A percentile compares a stretch with the other conserved stretches of the same genome.
These are phyloP conservation scores for Pteronura brasiliensis DNA, from an alignment of 2,113 vertebrate species.

Conservation along the genomic window DNA sequence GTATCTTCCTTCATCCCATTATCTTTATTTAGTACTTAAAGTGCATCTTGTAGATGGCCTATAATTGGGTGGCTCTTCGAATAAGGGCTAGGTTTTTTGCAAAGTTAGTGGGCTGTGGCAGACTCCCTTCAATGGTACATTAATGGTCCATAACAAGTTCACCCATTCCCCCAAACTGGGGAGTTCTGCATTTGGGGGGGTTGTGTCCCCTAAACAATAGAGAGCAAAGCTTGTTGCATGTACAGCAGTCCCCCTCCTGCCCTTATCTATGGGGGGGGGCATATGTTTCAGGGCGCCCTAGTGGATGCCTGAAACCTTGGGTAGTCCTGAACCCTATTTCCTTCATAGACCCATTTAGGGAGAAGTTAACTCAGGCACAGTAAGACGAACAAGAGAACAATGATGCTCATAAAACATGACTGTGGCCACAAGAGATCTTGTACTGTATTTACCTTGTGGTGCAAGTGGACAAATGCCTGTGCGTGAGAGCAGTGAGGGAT, in stretches of 20 bases:
- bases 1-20: neutral
- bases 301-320: neutral
- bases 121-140: fast-evolving
- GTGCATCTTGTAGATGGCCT: neutral
- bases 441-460: neutral
- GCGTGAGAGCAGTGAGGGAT: neutral
- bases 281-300: neutral
- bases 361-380: neutral
- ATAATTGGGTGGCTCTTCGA: neutral
- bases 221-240: neutral
- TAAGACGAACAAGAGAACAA: neutral
- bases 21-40: neutral
- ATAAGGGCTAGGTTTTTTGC: neutral
- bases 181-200: neutral
- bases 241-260: neutral
- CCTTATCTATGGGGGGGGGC: neutral
- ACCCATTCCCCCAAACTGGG: neutral
- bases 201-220: neutral
- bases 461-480: neutral
- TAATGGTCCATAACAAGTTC: neutral
- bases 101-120: neutral
- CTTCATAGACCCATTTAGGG: neutral
- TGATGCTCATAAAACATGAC: neutral
- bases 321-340: neutral
- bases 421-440: neutral